Evolutionary conservation across 1,140 invertebrate species (phyloP).

Genomic region (Mylabris phalerata): DNA sequence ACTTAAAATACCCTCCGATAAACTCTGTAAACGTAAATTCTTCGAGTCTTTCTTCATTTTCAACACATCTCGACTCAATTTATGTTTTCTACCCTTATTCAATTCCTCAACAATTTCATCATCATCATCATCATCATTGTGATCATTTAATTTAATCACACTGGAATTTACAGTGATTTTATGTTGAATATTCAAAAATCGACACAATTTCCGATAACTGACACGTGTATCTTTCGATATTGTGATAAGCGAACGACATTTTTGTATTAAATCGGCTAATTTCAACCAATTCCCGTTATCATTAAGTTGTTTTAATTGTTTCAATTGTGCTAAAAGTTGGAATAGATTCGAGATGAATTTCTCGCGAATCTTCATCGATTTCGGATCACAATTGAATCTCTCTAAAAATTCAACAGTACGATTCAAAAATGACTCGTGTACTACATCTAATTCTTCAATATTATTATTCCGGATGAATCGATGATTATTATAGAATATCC

Average conservation of each 20-base stretch:
- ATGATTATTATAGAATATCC: conserved; percentile 53
- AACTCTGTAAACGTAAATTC: conserved; percentile 38
- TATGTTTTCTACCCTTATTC: conserved; percentile 30
- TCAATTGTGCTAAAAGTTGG: conserved; percentile 38
- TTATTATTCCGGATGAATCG: conserved; percentile 38
- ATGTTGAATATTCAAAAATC: conserved; percentile 37
- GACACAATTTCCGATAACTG: conserved; percentile 45
- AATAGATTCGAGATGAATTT: conserved; percentile 46
- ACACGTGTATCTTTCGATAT: conserved; percentile 44
- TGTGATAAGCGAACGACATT: conserved; percentile 35
- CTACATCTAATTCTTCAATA: conserved; percentile 29
- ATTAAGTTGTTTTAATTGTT: conserved; percentile 36
- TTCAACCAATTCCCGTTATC: conserved; percentile 39
- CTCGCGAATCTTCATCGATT: conserved; percentile 32
- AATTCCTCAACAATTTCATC: conserved; percentile 35
- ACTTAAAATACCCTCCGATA: conserved; percentile 38
- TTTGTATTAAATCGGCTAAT: conserved; percentile 36
- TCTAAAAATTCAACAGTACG: conserved; percentile 38
- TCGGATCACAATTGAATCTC: conserved; percentile 28
- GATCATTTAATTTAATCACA: conserved; percentile 23
- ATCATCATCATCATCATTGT: conserved; percentile 23
- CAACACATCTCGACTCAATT: conserved; percentile 39
- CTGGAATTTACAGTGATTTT: conserved; percentile 31
- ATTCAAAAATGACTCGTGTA: conserved; percentile 39
- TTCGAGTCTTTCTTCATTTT: conserved; percentile 46